phyloP scores from a whole-genome alignment of 1,140 invertebrate genomes.

The Centruroides sculpturatus region DNA sequence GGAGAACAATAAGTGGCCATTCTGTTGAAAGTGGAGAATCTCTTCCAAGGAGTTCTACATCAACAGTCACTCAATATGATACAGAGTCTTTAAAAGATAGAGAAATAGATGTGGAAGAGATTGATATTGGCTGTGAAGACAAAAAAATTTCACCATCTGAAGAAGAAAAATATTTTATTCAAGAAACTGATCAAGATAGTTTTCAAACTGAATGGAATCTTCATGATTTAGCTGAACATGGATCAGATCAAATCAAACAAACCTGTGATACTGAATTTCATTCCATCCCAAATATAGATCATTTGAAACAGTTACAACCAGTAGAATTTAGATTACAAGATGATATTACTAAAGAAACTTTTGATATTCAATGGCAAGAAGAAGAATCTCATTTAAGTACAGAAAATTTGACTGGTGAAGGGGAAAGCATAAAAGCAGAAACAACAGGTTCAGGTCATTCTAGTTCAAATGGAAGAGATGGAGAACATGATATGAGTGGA shows the following conservation, averaged over 20 bases:
- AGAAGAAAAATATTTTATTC: too few relatives aligned
- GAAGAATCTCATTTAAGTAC: too few relatives aligned
- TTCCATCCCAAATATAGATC: background rate
- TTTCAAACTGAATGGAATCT: too few relatives aligned
- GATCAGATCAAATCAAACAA: too few relatives aligned
- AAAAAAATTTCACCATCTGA: background rate
- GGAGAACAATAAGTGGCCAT: background rate
- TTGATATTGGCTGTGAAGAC: constrained; percentile 1
- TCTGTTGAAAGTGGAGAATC: constrained; percentile 12
- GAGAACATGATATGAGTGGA: background rate
- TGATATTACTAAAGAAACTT: constrained; percentile 1
- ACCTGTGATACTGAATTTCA: too few relatives aligned
- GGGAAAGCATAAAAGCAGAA: too few relatives aligned
- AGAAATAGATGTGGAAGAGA: constrained; percentile 21
- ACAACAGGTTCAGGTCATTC: constrained; percentile 1
- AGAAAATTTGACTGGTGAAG: too few relatives aligned
- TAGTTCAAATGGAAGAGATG: constrained; percentile 11
- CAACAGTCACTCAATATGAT: constrained; percentile 17
- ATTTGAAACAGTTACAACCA: background rate
- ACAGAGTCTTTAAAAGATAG: constrained; percentile 19
- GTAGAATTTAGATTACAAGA: background rate
- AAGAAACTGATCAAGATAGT: too few relatives aligned
- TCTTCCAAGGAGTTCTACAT: constrained; percentile 6
- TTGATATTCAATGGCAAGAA: background rate
- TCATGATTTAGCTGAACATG: too few relatives aligned